Base-by-base conservation (phyloP, 2,113 vertebrate species). In the Zingel zingel region DNA sequence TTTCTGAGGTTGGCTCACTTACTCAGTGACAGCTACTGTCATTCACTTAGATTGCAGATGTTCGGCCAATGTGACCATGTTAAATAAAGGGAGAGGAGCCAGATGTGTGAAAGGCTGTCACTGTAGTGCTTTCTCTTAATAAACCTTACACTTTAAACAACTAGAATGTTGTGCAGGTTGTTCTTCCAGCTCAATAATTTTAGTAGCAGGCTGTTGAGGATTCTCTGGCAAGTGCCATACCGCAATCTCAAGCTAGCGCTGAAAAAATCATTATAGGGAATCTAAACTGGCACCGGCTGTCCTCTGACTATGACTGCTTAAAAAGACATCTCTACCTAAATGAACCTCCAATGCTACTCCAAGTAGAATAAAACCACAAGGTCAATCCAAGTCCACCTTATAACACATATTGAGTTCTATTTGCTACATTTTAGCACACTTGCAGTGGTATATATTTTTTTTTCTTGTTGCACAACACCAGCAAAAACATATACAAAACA, bases 221-320 rank as follows among this genome's bases (percentile, higher is more conserved):
- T 30, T 71, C n/a, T 21, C 53, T 54, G 56, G 70, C 36, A 66
- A 47, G 72, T 54, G 25, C 23, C 56, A 57, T 7, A 21, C 69
- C 74, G 83, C 62, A 69, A 67, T 87, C 58, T 84, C 62, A 51
- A 36, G 58, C 19, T 56, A 65, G 66, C 76, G 70, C 74, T 78
- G 61, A 81, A 80, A 77, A 70, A 88, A 83, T 62, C 53, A 90
- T 80, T 53, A 71, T 12, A 57, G 39, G 33, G 58, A 73, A 69
- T 84, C 47, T 62, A 57, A 82, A 45, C 56, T 78, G 77, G 61
- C 43, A 61, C 61, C 45, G 39, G 45, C 68, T 70, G 82, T 81
- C 68, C 63, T 79, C 76, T 33, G 68, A 16, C 66, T 51, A 21
- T n/a, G 48, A 47, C 76, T 74, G 62, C 76, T 58, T 72, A 61